Base-by-base conservation (phyloP, 1,140 invertebrate species). In the Zaprionus ghesquierei region DNA sequence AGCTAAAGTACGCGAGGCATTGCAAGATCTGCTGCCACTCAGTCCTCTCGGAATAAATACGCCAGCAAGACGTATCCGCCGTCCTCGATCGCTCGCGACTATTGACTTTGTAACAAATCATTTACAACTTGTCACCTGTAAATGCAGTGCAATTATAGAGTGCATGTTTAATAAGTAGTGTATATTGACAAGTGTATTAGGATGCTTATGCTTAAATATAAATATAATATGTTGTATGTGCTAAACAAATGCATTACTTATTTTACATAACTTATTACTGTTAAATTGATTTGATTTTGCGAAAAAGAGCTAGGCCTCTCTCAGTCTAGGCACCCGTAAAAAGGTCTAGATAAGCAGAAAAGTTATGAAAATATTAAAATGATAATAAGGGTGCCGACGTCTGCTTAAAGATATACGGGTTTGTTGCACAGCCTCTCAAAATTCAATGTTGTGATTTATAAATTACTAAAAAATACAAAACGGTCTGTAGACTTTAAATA, bases 1-100 rank as follows among this genome's bases (percentile, higher is more conserved):
- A 81, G 77, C 76, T 79, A 72, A 78, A 70, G 56, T 59, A 76
- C 72, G 60, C 63, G 68, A 86, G 77, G 66, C 81, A 81, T 75
- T 86, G 77, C 64, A 75, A 77, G 73, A 81, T 65, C 64, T 75
- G 79, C 58, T 61, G 71, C 58, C 58, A 56, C 66, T 87, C 82
- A 87, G 81, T 87, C 64, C 64, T 61, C 58, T 68, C 65, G 73
- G 51, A 75, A 71, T 69, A 75, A 75, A 81, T 63, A 76, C 46
- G 61, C 56, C 59, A 81, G 62, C 46, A 81, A 77, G 77, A 85
- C 81, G 63, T 33, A 41, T 54, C 27, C 31, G 49, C 10, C 13
- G 22, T 22, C 18, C 2, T 20, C 41, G 41, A 46, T 20, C 59
- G 58, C 31, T 38, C 51, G 61, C 61, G 59, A 58, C 74, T 73